These are phyloP conservation scores for Bergia puertoricense DNA, from an alignment of 92 coral and sea anemone species.

Conservation along the genomic window DNA sequence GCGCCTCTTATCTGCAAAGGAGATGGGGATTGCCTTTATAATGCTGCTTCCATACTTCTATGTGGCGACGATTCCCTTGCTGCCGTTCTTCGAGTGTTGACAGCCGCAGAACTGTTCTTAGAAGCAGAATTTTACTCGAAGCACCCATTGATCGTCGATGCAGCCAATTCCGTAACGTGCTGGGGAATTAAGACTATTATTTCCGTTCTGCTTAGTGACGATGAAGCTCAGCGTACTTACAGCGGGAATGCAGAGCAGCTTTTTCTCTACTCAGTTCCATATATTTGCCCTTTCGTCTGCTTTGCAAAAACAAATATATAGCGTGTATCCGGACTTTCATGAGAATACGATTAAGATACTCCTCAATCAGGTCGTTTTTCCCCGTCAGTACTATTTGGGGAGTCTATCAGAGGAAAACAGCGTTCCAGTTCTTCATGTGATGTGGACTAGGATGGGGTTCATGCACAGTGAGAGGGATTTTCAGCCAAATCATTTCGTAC, in stretches of 20 bases:
- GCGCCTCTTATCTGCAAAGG: not conserved
- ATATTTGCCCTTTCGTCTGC: constrained; percentile 43
- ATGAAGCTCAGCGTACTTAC: not conserved
- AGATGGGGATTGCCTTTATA: not conserved
- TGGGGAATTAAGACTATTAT: not conserved
- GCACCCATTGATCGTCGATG: not conserved
- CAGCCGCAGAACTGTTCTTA: not conserved
- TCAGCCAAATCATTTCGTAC: not conserved
- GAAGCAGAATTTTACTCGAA: constrained; percentile 1
- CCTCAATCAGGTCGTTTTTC: constrained; percentile 17
- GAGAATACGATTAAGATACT: constrained; percentile 4
- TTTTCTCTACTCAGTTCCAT: not conserved
- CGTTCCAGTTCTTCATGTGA: not conserved
- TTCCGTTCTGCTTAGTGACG: not conserved
- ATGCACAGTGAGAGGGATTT: too few relatives aligned
- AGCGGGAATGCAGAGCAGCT: not conserved
- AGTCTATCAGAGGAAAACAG: not conserved
- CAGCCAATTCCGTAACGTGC: not conserved
- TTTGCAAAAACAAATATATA: constrained; percentile 23
- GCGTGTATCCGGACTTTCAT: constrained; percentile 45
- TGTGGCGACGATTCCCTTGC: not conserved
- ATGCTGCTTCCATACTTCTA: not conserved
- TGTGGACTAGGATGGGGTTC: not conserved
- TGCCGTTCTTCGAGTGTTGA: not conserved
- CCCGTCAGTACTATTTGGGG: constrained; percentile 20